Conservation (phyloP, 1,140 invertebrate genomes). For the Pseudomyrmex concolor region DNA sequence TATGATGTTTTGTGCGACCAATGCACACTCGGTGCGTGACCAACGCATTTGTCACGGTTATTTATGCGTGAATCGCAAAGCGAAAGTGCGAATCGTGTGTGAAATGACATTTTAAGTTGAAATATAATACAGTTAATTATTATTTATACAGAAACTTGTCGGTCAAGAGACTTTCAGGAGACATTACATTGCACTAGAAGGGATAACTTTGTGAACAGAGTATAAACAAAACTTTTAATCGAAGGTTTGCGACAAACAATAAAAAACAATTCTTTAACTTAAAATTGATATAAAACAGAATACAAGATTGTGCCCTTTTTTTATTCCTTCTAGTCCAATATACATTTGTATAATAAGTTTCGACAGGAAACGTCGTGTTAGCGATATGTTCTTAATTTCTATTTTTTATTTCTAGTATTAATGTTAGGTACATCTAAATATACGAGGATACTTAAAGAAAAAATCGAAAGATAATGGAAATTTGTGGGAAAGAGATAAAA, state of each 20-base stretch:
- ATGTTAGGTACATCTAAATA: slow-evolving; percentile 34
- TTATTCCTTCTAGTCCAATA: slow-evolving; percentile 22
- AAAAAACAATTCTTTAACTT: not conserved
- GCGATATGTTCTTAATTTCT: slow-evolving; percentile 21
- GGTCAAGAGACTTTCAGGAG: slow-evolving; percentile 17
- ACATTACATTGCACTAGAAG: slow-evolving; percentile 14
- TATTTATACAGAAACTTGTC: slow-evolving; percentile 37
- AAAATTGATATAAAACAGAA: no score
- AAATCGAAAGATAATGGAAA: slow-evolving; percentile 4
- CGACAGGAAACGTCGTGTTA: not conserved
- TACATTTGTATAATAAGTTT: slow-evolving; percentile 16
- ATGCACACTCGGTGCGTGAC: not conserved
- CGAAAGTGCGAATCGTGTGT: slow-evolving; percentile 9
- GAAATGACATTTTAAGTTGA: slow-evolving; percentile 16
- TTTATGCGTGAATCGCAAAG: slow-evolving; percentile 33
- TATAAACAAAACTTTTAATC: not conserved
- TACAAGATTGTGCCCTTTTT: no score
- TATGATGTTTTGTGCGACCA: not conserved
- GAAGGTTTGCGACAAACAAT: not conserved
- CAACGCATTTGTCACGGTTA: slow-evolving; percentile 13
- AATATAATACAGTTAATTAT: slow-evolving; percentile 19
- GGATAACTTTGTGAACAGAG: not conserved
- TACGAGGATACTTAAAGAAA: slow-evolving; percentile 19
- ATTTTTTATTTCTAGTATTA: not conserved
- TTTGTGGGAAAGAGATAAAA: not conserved